Base-by-base conservation (phyloP, 2,797 vertebrate genomes). In the Harpagifer antarcticus region DNA sequence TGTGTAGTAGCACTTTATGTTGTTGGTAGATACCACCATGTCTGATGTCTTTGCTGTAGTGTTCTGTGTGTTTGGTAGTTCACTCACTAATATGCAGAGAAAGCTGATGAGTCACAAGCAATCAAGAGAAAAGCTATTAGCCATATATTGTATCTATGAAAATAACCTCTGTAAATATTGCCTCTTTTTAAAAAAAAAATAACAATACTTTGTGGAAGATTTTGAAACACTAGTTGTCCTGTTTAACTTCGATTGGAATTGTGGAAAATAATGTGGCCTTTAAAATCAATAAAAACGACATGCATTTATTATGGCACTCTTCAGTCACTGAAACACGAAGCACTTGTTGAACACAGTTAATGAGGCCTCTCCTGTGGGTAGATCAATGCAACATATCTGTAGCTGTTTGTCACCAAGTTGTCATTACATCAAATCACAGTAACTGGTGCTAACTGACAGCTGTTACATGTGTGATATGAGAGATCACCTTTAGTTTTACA, bases 1-100 rank as follows among this genome's bases (percentile, higher is more conserved):
- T 63, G 14, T 73, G 56, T 88, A 72, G 82, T 76, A 82, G 91
- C 91, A 92, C 89, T 91, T 90, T 90, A 87, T 68, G 59, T 65
- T 52, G 49, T 76, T 69, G 60, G 64, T 84, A 81, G 80, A 77
- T 75, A 70, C 15, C 47, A 55, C 61, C 27, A 10, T 31, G 52
- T 62, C 14, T 27, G 15, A 9, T 59, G 3, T 70, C 3, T 71
- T 75, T 53, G 64, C 14, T 71, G 73, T 66, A 68, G 16, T 68
- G 11, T 73, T 56, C 37, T 44, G 40, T 59, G 8, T 45, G 71
- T 20, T 53, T 19, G 54, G 64, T 43, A 53, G 27, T 58, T 52
- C 33, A 17, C 58, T 64, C 40, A 69, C 14, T 69, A 11, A 62
- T 50, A 49, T 81, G 64, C 50, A 68, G 42, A 55, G 75, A 20